Evolutionary conservation across 2,888 invertebrate genomes (phyloP), one percentile per base, ranked within the genome.

Genomic region (Petrophora chlorosata): DNA sequence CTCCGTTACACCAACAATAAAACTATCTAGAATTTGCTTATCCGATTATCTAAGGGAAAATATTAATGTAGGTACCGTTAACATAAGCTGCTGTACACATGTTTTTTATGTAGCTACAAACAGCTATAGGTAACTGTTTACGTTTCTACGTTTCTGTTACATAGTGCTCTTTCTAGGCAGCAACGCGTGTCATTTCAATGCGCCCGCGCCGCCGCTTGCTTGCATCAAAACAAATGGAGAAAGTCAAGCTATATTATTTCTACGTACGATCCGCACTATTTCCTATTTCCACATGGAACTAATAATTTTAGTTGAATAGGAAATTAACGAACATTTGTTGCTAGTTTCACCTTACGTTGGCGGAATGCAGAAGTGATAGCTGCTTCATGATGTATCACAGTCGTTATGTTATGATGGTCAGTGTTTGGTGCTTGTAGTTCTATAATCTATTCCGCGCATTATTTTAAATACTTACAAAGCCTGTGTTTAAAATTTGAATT

Each of bases 141-240:
- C 23, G 10, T 28, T 39, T 13, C 15, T 12, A 23, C 15, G 9
- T 28, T 28, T 14, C 15, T 28, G 44, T 32, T 40, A 43, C 48
- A 22, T 33, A 42, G 39, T 51, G 51, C 14, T 59, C 41, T 55
- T 45, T 51, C 51, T 45, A 53, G 13, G 13, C 56, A 53, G 53
- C 48, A 58, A 54, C 57, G 58, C 56, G 54, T 64, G 60, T 62
- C 60, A 62, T 51, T 76, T 73, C 70, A 69, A 67, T 64, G 70
- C 67, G 59, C 68, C 57, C 56, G 63, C 63, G 59, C 68, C 61
- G 61, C 64, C 42, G 61, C 64, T 40, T 70, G 68, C 67, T 70
- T 68, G 63, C 61, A 67, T 68, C 78, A 73, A 81, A 85, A 86
- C 83, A 85, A 84, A 84, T 68, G 82, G 88, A 82, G 88, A 87